phyloP scores from a whole-genome alignment of 2,113 vertebrate species.

The Rhadina sibilatrix region DNA sequence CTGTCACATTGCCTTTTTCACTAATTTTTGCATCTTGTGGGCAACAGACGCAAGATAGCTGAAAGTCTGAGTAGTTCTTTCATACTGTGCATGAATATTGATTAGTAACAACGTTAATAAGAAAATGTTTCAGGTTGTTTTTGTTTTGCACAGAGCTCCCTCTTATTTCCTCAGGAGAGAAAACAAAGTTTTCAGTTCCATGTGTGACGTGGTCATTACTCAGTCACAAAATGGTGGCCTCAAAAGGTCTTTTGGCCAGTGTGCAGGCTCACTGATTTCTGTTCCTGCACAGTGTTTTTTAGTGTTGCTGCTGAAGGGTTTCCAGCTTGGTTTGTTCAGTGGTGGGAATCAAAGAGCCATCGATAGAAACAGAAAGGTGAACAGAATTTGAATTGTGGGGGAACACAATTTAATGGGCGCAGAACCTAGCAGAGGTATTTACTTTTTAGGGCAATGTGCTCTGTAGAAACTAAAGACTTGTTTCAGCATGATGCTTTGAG shows the following conservation, averaged over 20 bases:
- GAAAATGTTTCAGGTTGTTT: neutral
- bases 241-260: neutral
- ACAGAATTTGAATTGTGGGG: neutral
- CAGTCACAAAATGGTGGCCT: constrained; percentile 35
- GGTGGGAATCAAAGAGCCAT: neutral
- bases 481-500: neutral
- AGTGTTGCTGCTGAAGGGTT: neutral
- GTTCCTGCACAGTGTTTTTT: neutral
- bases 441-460: neutral
- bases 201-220: neutral
- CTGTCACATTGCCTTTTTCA: neutral
- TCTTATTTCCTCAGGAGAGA: neutral
- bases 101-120: neutral
- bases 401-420: neutral
- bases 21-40: neutral
- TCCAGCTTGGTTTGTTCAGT: neutral
- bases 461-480: neutral
- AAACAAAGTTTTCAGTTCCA: neutral
- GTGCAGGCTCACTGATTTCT: neutral
- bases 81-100: neutral
- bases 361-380: neutral
- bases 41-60: neutral
- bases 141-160: neutral
- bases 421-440: neutral
- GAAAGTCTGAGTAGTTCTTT: neutral